These are phyloP conservation scores for Clamator glandarius DNA, from an alignment of 2,797 vertebrate genomes.

Conservation along the genomic window DNA sequence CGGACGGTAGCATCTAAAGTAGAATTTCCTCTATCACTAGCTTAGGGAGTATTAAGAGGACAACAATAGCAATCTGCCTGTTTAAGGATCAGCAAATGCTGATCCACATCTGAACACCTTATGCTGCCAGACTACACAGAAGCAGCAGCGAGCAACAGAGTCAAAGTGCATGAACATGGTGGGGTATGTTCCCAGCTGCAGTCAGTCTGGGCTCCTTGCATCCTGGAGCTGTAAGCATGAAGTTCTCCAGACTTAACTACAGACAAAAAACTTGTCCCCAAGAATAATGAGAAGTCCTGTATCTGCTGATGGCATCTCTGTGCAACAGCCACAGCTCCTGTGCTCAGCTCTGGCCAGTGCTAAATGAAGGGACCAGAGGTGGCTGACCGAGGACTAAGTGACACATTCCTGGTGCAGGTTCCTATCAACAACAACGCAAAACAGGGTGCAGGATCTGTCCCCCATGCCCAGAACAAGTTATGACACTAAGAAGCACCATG, in stretches of 20 bases:
- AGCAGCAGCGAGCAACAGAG: not conserved
- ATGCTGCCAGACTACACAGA: not conserved
- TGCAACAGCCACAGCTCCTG: not conserved
- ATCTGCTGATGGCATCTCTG: not conserved
- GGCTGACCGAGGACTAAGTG: not conserved
- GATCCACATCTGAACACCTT: not conserved
- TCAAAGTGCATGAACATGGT: fast-evolving
- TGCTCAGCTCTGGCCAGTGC: fast-evolving
- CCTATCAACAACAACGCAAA: not conserved
- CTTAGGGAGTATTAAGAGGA: constrained; percentile 7
- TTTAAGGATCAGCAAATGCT: not conserved
- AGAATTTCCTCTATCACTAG: not conserved
- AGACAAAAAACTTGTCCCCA: not conserved
- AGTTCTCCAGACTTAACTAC: not conserved
- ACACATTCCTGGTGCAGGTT: too few species aligned
- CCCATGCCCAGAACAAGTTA: not conserved
- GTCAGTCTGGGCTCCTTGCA: not conserved
- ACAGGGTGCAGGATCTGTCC: not conserved
- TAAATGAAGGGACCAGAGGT: not conserved
- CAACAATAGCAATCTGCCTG: not conserved
- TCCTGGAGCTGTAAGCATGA: not conserved
- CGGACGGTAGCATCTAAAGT: fast-evolving
- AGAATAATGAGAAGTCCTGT: not conserved
- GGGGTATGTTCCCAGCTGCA: not conserved
- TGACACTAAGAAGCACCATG: fast-evolving